Conservation (phyloP, 2,888 invertebrate species). For the Eilema depressum region DNA sequence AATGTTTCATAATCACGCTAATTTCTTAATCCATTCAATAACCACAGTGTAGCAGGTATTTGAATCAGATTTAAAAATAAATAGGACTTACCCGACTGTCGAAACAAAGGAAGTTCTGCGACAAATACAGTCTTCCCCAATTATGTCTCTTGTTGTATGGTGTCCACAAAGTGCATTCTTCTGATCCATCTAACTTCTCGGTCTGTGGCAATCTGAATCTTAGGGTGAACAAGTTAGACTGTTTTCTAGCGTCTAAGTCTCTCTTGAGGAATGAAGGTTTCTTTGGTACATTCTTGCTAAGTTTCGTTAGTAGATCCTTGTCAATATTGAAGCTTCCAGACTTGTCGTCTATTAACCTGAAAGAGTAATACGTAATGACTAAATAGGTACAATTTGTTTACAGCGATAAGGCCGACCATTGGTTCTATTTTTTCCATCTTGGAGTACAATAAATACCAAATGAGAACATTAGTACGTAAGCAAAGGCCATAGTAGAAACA, state of each 20-base stretch:
- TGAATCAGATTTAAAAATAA: background rate
- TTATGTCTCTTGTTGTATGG: constrained; percentile 97
- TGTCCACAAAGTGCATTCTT: constrained; percentile 97
- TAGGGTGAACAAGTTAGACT: constrained; percentile 96
- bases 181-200: constrained; percentile 98
- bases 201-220: constrained; percentile 94
- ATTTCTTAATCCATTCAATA: background rate
- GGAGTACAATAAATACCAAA: too few relatives aligned
- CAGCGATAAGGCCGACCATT: background rate
- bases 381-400: background rate
- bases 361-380: constrained; percentile 52
- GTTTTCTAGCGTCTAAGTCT: constrained; percentile 97
- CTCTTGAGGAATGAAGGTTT: constrained; percentile 97
- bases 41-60: background rate
- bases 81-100: constrained; percentile 93
- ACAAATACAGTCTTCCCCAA: constrained; percentile 95
- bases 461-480: too few relatives aligned
- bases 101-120: constrained; percentile 98
- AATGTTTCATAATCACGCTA: too few relatives aligned
- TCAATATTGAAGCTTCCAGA: constrained; percentile 95
- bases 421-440: too few relatives aligned
- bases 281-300: constrained; percentile 95
- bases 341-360: constrained; percentile 96
- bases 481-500: too few relatives aligned
- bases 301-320: constrained; percentile 93